Base-by-base conservation (phyloP, 2,888 invertebrate species). In the Fragum fragum region DNA sequence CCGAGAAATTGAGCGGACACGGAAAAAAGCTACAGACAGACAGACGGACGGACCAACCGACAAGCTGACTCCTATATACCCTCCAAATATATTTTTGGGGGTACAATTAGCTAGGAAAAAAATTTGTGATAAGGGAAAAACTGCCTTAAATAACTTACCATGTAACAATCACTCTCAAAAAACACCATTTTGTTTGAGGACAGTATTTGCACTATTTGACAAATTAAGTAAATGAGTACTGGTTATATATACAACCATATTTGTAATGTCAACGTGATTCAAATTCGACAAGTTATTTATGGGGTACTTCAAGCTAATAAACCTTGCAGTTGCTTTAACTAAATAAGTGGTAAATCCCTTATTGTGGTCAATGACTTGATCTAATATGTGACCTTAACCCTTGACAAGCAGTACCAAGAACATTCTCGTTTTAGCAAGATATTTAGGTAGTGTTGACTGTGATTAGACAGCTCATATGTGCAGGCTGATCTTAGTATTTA, bases 91-190 rank as follows among this genome's bases (percentile, higher is more conserved):
- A n/a, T n/a, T n/a, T n/a, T n/a, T n/a, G n/a, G n/a, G n/a, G n/a
- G n/a, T n/a, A n/a, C n/a, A n/a, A n/a, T n/a, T n/a, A n/a, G n/a
- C n/a, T n/a, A n/a, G n/a, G n/a, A n/a, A n/a, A n/a, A n/a, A n/a
- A n/a, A n/a, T n/a, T n/a, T n/a, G n/a, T n/a, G n/a, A n/a, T n/a
- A n/a, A n/a, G n/a, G n/a, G n/a, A n/a, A n/a, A n/a, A n/a, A n/a
- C n/a, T n/a, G n/a, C n/a, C 53, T 21, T 18, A 53, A 57, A 57
- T 28, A n/a, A 32, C 42, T 42, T 66, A 66, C 66, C 21, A 23
- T 5, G 42, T 39, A 66, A 42, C n/a, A 32, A 7, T 36, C 23
- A 36, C 36, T 36, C 23, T 66, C 42, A 39, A 23, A 66, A 11
- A 66, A 36, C 21, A 66, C 32, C 42, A 66, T 66, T 42, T 66